Base-by-base conservation (phyloP, 2,888 invertebrate genomes). In the Creontiades dilutus region DNA sequence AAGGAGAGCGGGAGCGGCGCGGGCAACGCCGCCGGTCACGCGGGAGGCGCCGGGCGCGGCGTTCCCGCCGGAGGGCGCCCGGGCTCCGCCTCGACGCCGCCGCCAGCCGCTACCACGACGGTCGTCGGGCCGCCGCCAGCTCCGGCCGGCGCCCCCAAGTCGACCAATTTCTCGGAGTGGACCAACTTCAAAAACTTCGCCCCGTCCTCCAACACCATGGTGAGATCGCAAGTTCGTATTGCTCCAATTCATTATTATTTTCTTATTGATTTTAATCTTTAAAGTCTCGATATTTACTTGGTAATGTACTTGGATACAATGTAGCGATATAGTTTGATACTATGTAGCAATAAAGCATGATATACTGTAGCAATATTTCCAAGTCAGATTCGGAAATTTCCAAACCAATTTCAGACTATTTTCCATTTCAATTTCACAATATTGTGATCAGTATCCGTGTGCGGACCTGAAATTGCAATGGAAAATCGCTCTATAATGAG, bases 101-200 rank as follows among this genome's bases (percentile, higher is more conserved):
- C 85, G 37, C 57, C 61, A 55, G 27, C 52, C 52, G 82, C 82
- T 7, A 28, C 82, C 82, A 82, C 82, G 55, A 82, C 82, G 14
- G 55, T 85, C 37, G 85, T 85, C 37, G 85, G 85, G 19, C 61
- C 85, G 13, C 85, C 85, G 16, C 68, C 85, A n/a, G 85, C 85
- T 52, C 82, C 82, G 1, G 52, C 82, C 11, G 85, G 46, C 61
- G 57, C 16, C 13, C 46, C 85, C 23, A 82, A 48, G 52, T 2
- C 82, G n/a, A n/a, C 28, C 28, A 85, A 46, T 27, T 85, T 85
- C 23, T 85, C 37, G 37, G 85, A 85, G 12, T 11, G 14, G 48
- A 85, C 55, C 61, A 85, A 23, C 28, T 61, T 61, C 85, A 85
- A 85, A n/a, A 85, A 61, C 48, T 46, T 85, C 61, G 37, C 37